A percentile compares a stretch with the other conserved stretches of the same genome.
Evolutionary conservation across 2,888 invertebrate species (phyloP).

Genomic region (Hypercompe scribonia): DNA sequence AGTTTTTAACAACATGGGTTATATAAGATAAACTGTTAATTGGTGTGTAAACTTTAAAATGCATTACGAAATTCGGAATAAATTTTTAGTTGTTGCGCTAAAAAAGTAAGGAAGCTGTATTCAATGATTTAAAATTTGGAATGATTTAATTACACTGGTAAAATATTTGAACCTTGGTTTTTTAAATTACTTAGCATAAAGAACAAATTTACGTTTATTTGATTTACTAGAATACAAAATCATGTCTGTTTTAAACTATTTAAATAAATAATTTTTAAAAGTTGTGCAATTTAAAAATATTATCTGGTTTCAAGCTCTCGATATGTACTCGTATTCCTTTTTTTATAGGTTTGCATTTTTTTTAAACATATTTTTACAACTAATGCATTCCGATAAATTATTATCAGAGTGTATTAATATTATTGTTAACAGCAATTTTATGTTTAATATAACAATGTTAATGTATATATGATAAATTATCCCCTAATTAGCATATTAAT

Average conservation of each 20-base stretch:
- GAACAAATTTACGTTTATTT: no score
- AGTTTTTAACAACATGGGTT: no score
- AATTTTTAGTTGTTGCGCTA: background rate
- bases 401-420: background rate
- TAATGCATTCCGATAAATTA: background rate
- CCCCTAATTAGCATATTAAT: background rate
- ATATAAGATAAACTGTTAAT: no score
- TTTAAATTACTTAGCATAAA: background rate
- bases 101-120: background rate
- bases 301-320: no score
- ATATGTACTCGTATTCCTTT: no score
- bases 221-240: no score
- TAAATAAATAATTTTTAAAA: no score
- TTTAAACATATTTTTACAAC: background rate
- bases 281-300: no score
- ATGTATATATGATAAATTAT: background rate
- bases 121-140: background rate
- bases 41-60: no score
- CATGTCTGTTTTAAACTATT: no score
- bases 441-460: background rate
- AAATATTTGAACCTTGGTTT: background rate
- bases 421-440: background rate
- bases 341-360: background rate
- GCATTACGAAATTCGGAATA: no score
- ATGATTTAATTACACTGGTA: background rate